A percentile compares a stretch with the other conserved stretches of the same genome.
phyloP scores from a whole-genome alignment of 2,797 vertebrate species.

The Centropyge bicolor region DNA sequence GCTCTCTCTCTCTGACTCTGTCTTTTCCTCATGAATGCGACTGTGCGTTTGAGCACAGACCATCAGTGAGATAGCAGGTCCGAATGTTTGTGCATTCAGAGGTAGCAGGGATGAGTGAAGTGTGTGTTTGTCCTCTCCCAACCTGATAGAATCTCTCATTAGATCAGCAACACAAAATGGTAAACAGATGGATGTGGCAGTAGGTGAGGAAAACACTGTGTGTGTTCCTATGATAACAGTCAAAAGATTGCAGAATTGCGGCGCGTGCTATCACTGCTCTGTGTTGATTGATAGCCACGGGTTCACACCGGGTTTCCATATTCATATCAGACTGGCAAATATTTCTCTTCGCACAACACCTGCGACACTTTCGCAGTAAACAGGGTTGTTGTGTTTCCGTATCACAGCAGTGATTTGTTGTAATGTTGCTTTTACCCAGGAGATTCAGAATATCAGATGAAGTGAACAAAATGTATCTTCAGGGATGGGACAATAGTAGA shows the following conservation, averaged over 20 bases:
- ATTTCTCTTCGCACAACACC: slow-evolving; percentile 18
- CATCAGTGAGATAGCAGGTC: slow-evolving; percentile 28
- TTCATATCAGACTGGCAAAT: slow-evolving; percentile 43
- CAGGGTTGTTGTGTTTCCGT: slow-evolving; percentile 16
- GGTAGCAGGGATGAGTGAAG: slow-evolving; percentile 27
- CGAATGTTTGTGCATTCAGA: slow-evolving; percentile 43
- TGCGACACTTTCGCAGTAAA: slow-evolving; percentile 26
- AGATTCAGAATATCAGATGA: slow-evolving; percentile 1
- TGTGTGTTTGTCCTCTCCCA: slow-evolving; percentile 30
- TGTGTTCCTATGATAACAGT: slow-evolving; percentile 71
- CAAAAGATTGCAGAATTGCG: slow-evolving; percentile 49
- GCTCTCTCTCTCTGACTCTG: slow-evolving; percentile 18
- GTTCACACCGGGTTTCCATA: slow-evolving; percentile 32
- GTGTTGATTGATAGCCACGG: slow-evolving; percentile 42
- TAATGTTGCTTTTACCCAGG: neutral
- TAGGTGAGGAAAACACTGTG: slow-evolving; percentile 55
- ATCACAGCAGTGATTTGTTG: neutral
- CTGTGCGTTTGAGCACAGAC: slow-evolving; percentile 19
- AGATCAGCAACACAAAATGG: slow-evolving; percentile 63
- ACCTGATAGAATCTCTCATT: slow-evolving; percentile 59
- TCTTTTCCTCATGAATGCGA: slow-evolving; percentile 21
- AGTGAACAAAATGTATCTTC: neutral
- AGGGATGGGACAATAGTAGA: neutral
- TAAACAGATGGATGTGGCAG: slow-evolving; percentile 74
- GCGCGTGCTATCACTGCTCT: slow-evolving; percentile 36